A percentile compares a stretch with the other conserved stretches of the same genome.
phyloP scores from a whole-genome alignment of 2,113 vertebrate genomes.

The Ciconia stormi region DNA sequence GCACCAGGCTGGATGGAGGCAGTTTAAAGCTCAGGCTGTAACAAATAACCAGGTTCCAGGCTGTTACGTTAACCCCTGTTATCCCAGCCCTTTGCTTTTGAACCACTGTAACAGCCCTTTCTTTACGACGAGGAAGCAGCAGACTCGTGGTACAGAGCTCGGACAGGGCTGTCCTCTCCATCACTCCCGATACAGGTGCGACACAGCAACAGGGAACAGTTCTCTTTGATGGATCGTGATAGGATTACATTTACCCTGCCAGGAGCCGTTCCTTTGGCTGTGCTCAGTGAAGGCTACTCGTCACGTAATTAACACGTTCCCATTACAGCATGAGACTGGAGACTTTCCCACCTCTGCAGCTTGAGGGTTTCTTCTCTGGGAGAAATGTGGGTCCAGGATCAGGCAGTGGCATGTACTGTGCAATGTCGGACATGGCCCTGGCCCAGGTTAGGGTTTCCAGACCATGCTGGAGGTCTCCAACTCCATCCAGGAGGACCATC shows the following conservation, averaged over 20 bases:
- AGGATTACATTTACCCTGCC: not conserved
- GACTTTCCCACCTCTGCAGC: not conserved
- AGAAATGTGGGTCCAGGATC: not conserved
- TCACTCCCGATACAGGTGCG: accelerated
- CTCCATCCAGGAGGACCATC: too few species aligned
- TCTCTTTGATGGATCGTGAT: accelerated
- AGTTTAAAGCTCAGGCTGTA: not conserved
- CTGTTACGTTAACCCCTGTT: not conserved
- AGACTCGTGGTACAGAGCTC: accelerated
- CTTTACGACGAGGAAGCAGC: accelerated
- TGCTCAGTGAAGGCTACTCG: not conserved
- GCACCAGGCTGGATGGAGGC: not conserved
- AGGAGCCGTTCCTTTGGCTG: not conserved
- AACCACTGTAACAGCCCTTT: not conserved
- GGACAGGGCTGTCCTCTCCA: not conserved
- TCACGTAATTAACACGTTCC: not conserved
- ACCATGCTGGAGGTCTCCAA: too few species aligned
- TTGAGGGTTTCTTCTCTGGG: not conserved
- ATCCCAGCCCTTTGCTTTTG: not conserved
- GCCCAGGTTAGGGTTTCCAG: not conserved
- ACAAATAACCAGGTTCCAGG: not conserved
- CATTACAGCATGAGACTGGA: not conserved
- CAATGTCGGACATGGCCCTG: not conserved
- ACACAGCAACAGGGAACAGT: not conserved
- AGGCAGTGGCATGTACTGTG: accelerated